Conservation (phyloP, 2,797 vertebrate species). For the Scyliorhinus canicula region DNA sequence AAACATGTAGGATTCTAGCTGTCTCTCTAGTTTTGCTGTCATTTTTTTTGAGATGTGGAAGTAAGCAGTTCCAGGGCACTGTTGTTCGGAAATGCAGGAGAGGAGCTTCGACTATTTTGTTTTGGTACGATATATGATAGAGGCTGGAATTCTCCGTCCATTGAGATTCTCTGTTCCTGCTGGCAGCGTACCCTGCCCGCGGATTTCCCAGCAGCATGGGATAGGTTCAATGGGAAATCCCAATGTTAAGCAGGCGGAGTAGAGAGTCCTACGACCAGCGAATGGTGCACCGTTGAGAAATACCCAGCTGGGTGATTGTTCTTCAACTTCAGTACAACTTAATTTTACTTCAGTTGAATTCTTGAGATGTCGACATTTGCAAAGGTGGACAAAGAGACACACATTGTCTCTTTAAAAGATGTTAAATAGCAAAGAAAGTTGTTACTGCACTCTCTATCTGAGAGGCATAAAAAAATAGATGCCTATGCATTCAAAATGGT, state of each 20-base stretch:
- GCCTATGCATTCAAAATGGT: background rate
- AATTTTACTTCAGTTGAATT: too few relatives aligned
- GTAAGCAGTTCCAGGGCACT: background rate
- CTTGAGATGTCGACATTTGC: background rate
- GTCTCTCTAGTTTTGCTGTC: background rate
- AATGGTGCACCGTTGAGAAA: too few relatives aligned
- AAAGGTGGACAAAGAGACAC: background rate
- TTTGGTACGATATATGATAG: background rate
- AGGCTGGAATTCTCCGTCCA: too few relatives aligned
- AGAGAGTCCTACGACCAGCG: too few relatives aligned
- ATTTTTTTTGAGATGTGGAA: background rate
- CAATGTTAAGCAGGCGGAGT: too few relatives aligned
- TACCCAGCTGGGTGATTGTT: too few relatives aligned
- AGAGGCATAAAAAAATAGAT: background rate
- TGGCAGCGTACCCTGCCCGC: too few relatives aligned
- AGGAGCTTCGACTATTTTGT: background rate
- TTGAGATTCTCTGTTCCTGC: too few relatives aligned
- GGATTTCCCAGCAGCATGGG: too few relatives aligned
- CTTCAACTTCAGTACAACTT: too few relatives aligned
- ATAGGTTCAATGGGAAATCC: too few relatives aligned
- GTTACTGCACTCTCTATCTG: background rate
- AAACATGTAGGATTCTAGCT: background rate
- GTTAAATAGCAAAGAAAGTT: background rate
- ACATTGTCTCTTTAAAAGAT: background rate
- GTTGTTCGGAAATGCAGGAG: background rate